A percentile compares a stretch with the other conserved stretches of the same genome.
Evolutionary conservation across 2,888 invertebrate species (phyloP).

Genomic region (Polyploca ridens): DNA sequence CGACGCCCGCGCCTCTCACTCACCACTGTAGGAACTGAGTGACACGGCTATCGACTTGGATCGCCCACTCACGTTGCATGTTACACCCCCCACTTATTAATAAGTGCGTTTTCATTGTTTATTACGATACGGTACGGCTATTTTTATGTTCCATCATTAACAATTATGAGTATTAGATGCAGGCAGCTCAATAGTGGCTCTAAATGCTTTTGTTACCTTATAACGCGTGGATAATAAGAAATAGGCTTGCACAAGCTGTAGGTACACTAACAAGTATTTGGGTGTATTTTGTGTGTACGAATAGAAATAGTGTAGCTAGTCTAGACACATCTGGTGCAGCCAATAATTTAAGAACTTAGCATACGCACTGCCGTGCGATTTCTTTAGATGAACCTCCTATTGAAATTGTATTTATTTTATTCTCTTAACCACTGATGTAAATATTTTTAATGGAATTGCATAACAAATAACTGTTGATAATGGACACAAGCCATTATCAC

Average conservation of each 20-base stretch:
- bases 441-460: no score
- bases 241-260: no score
- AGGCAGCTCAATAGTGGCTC: no score
- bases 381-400: not conserved
- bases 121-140: slow-evolving; percentile 37
- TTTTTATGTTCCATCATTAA: not conserved
- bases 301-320: no score
- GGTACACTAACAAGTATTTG: no score
- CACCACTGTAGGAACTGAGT: slow-evolving; percentile 29
- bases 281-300: no score
- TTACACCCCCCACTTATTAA: slow-evolving; percentile 63
- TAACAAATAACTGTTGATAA: slow-evolving; percentile 16
- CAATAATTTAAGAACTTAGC: not conserved
- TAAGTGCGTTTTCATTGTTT: slow-evolving; percentile 44
- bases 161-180: not conserved
- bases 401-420: not conserved
- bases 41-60: slow-evolving; percentile 40
- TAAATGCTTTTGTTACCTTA: no score
- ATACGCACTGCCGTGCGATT: not conserved
- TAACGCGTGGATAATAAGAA: no score
- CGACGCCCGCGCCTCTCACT: slow-evolving; percentile 79
- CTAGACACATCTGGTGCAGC: not conserved
- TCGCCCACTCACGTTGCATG: slow-evolving; percentile 65
- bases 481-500: slow-evolving; percentile 49
- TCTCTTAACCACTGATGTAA: no score